Conservation (phyloP, 2,797 vertebrate genomes). For the Serranus cabrilla region DNA sequence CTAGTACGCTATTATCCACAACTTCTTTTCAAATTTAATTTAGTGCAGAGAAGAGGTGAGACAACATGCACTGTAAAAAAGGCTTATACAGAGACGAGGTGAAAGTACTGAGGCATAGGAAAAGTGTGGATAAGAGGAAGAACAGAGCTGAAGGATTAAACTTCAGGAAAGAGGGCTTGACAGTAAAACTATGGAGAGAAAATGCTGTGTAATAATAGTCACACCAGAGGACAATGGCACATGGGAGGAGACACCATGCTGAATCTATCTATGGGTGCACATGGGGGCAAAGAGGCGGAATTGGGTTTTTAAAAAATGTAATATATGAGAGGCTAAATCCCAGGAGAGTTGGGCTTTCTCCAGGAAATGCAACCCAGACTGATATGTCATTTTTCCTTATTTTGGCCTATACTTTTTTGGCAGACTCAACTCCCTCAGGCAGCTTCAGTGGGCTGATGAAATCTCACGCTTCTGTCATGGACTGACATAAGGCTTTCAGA, state of each 20-base stretch:
- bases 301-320: constrained; percentile 8
- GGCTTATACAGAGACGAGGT: constrained; percentile 14
- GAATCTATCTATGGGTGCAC: constrained; percentile 23
- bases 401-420: constrained; percentile 44
- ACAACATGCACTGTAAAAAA: neutral
- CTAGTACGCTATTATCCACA: neutral
- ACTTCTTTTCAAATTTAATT: constrained; percentile 26
- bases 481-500: constrained; percentile 37
- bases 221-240: constrained; percentile 33
- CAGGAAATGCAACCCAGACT: constrained; percentile 43
- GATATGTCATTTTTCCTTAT: constrained; percentile 38
- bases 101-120: constrained; percentile 8
- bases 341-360: constrained; percentile 28
- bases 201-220: constrained; percentile 54
- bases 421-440: constrained; percentile 32
- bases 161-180: constrained; percentile 25
- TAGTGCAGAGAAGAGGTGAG: constrained; percentile 9
- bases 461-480: constrained; percentile 41
- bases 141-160: constrained; percentile 48
- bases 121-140: constrained; percentile 28
- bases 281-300: constrained; percentile 42
- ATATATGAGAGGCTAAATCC: constrained; percentile 30
- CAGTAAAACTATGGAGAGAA: constrained; percentile 27
- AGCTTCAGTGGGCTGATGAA: constrained; percentile 44
- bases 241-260: constrained; percentile 5